These are phyloP conservation scores for Bovichtus variegatus DNA, from an alignment of 2,797 vertebrate species.

Conservation along the genomic window DNA sequence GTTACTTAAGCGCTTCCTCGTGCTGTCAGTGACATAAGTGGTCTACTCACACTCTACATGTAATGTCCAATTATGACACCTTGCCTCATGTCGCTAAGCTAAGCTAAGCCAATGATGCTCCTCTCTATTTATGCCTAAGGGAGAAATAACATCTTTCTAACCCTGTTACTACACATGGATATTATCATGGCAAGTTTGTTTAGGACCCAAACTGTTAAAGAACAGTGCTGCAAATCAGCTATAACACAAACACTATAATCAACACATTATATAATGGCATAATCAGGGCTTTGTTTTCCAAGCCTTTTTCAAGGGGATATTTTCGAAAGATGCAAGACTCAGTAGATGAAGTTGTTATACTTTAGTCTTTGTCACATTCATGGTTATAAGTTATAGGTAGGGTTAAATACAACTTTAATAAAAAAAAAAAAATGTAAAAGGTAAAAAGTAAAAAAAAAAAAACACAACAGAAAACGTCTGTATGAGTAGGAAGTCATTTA, in stretches of 20 bases:
- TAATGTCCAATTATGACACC: constrained; percentile 47
- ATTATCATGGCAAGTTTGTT: background rate
- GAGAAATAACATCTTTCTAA: constrained; percentile 12
- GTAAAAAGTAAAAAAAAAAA: too few species aligned
- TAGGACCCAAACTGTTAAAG: background rate
- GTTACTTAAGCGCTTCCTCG: constrained; percentile 28
- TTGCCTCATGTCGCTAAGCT: constrained; percentile 17
- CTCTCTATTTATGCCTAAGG: constrained; percentile 4
- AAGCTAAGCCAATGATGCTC: background rate
- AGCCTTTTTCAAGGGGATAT: background rate
- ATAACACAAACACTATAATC: constrained; percentile 3
- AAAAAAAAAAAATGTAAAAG: too few species aligned
- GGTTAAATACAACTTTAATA: background rate
- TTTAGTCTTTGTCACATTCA: background rate
- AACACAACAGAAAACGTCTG: background rate
- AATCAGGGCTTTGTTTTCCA: background rate
- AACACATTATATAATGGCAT: constrained; percentile 5
- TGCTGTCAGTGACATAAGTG: constrained; percentile 38
- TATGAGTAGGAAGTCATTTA: constrained; percentile 7
- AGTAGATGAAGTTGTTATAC: background rate
- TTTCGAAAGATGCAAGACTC: constrained; percentile 3
- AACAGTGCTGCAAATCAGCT: constrained; percentile 18
- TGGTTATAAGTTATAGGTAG: background rate
- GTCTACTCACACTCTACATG: constrained; percentile 28
- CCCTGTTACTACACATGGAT: constrained; percentile 4